Evolutionary conservation across 2,888 invertebrate species (phyloP).

Genomic region (Athalia rosae): DNA sequence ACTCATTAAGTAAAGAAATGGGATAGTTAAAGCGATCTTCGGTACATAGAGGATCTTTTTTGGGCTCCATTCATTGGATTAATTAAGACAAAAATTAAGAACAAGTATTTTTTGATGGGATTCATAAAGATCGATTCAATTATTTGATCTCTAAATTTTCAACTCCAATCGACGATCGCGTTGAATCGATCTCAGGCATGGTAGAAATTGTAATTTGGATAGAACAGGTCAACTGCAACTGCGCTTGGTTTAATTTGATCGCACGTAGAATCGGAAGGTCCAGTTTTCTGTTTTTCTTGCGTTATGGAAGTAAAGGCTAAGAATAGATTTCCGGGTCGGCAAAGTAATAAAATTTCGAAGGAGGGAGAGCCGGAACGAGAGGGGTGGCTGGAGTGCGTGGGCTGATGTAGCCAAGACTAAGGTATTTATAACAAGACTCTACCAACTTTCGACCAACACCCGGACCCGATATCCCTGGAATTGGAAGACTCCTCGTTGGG

Average conservation of each 20-base stretch:
- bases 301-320: conserved; percentile 43
- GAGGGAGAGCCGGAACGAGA: conserved; percentile 31
- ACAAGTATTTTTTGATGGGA: not conserved
- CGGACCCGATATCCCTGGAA: conserved; percentile 38
- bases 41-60: conserved; percentile 3
- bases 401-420: conserved; percentile 40
- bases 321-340: conserved; percentile 45
- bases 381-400: conserved; percentile 40
- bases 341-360: conserved; percentile 37
- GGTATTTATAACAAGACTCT: conserved; percentile 45
- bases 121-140: conserved; percentile 1
- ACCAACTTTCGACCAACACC: conserved; percentile 38
- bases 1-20: not conserved
- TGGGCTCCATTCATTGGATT: conserved; percentile 17
- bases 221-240: not conserved
- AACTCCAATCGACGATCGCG: not conserved
- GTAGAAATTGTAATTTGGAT: not conserved
- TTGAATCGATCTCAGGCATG: not conserved
- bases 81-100: conserved; percentile 13
- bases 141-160: conserved; percentile 8
- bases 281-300: not conserved
- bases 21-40: conserved; percentile 22
- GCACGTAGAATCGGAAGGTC: conserved; percentile 1
- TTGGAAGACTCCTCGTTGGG: conserved; percentile 12
- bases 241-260: not conserved